Evolutionary conservation across 2,888 invertebrate genomes (phyloP).

Genomic region (Gymnosoma rotundatum): DNA sequence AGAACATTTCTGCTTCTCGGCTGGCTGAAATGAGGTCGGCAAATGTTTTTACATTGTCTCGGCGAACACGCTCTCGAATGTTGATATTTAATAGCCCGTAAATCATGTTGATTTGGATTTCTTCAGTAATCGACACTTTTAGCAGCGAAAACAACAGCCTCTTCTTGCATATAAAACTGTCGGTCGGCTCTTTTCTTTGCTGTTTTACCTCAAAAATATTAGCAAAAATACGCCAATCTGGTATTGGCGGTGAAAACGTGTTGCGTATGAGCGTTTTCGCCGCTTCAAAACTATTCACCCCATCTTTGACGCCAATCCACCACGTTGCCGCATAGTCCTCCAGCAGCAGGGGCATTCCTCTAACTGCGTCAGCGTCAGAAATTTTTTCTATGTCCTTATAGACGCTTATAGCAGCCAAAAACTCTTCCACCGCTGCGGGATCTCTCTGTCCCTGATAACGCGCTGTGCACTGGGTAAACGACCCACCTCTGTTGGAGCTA

Average conservation of each 20-base stretch:
- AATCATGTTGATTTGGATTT: constrained; percentile 45
- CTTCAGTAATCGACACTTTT: neutral
- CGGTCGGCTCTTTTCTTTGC: neutral
- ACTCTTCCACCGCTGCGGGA: neutral
- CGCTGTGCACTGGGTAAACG: too few relatives aligned
- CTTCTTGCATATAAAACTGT: neutral
- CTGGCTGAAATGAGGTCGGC: constrained; percentile 35
- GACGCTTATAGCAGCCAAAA: neutral
- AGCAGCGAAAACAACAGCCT: neutral
- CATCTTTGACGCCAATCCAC: neutral
- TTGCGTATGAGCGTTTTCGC: too few relatives aligned
- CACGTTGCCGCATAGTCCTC: neutral
- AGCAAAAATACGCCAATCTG: neutral
- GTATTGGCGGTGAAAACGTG: neutral
- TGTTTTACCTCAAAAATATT: neutral
- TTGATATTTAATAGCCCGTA: constrained; percentile 31
- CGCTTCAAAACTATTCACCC: too few relatives aligned
- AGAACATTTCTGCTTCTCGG: constrained; percentile 57
- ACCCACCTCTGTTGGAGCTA: neutral
- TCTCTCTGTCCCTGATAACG: too few relatives aligned
- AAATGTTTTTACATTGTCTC: constrained; percentile 44
- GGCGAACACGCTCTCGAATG: constrained; percentile 44
- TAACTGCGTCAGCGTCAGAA: neutral
- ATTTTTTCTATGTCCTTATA: constrained; percentile 4
- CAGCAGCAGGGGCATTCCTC: neutral